Evolutionary conservation across 2,113 vertebrate genomes (phyloP), one percentile per base, ranked within the genome.

Genomic region (Syngnathus scovelli): DNA sequence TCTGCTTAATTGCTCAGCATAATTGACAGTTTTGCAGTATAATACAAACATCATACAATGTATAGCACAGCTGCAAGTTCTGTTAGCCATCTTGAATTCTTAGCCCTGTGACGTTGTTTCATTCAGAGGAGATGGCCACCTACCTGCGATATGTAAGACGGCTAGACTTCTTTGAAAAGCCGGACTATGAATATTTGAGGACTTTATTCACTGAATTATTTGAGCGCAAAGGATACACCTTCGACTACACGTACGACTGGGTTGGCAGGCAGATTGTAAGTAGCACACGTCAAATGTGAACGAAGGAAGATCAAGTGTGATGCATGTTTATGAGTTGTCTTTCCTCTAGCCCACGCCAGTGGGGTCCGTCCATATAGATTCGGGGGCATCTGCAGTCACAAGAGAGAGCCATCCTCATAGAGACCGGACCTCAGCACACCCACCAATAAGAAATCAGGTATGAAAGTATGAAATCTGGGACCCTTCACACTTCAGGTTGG

Each of bases 81-180:
- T 52, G 27, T 13, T 19, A 2, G 3, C 19, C 8, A 38, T 61
- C 37, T 43, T 21, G 12, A 70, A 19, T 15, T 60, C 12, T 51
- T 39, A 49, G 23, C 18, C 27, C 0, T 23, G 16, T 43, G 44
- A n/a, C n/a, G 13, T 2, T 59, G 18, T 65, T 55, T 56, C n/a
- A 16, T 63, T 61, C 93, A 99, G 97, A 99, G 90, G 97, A 99
- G 91, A 97, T 99, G 97, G 94, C 96, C 71, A 97, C 96, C 0
- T 99, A 99, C 83, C 92, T 99, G 66, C 93, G 96, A 65, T 99
- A 99, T 0, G 97, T 99, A 63, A 91, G 97, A 68, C 91, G 96
- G 61, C 83, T 99, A 78, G 97, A 99, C 90, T 99, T 99, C 93
- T 99, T 99, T 66, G 96, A 99, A 87, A 97, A 98, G 85, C 97